Evolutionary conservation across 1,140 invertebrate species (phyloP).

Genomic region (Steinernema feltiae): DNA sequence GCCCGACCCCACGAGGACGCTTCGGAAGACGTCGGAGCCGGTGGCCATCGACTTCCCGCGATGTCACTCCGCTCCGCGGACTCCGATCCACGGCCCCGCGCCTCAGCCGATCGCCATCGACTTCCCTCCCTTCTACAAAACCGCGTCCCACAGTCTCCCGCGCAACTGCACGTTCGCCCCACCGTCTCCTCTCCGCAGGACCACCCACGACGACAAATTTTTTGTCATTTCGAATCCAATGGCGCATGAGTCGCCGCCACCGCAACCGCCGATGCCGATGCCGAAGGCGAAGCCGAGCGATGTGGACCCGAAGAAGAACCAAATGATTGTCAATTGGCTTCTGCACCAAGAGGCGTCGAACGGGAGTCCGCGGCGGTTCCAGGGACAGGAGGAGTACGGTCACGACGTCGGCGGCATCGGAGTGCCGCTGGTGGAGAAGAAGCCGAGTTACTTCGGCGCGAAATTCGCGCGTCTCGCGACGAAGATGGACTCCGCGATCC

Average conservation of each 20-base stretch:
- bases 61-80: conserved; percentile 10
- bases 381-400: conserved; percentile 14
- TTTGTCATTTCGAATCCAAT: conserved; percentile 21
- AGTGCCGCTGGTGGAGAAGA: background rate
- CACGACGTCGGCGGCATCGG: conserved; percentile 16
- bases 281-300: background rate
- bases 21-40: background rate
- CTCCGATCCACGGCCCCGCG: background rate
- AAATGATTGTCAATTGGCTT: conserved; percentile 29
- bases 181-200: background rate
- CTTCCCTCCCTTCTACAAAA: background rate
- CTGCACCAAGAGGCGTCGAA: conserved; percentile 5
- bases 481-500: conserved; percentile 19
- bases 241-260: conserved; percentile 4
- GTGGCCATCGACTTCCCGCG: background rate
- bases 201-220: background rate
- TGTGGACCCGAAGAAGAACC: conserved; percentile 21
- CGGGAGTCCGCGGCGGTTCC: background rate
- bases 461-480: background rate
- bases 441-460: background rate
- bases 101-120: conserved; percentile 12
- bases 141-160: background rate
- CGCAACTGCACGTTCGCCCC: background rate
- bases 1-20: background rate
- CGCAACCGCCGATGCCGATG: background rate